Base-by-base conservation (phyloP, 2,113 vertebrate genomes). In the Plecotus auritus region DNA sequence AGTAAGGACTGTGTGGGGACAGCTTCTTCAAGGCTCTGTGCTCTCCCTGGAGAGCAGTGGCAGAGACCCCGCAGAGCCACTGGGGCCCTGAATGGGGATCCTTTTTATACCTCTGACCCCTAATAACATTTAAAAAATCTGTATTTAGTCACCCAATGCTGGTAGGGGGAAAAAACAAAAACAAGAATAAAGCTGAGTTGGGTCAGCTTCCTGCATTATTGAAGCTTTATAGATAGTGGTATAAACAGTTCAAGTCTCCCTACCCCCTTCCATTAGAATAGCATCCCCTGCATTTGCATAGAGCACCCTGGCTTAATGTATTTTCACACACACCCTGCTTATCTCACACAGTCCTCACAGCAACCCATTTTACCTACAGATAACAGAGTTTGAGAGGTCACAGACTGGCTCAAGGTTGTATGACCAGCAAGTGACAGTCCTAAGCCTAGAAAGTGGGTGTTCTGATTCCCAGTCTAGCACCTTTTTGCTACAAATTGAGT, bases 401-500 rank as follows among this genome's bases (percentile, higher is more conserved):
- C 47, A 77, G 64, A 18, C 23, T 12, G 10, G 23, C n/a, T 80
- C 9, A 10, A 16, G 26, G 81, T 18, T 22, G 22, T 37, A 18
- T 51, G 30, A 4, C 67, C 16, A 20, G 37, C 11, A 20, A 56
- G 64, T 18, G 51, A 51, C 26, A 32, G 23, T 30, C 61, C 42
- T 14, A 26, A 94, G 80, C 42, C 84, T 42, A 47, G 74, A 93
- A 59, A 91, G 14, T 2, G 0, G 83, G 37, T 47, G 83, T 84
- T 94, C 86, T 77, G 45, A 73, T 61, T 70, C 20, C 70, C 77
- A 66, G 40, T 67, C 92, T 91, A 76, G 64, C 47, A 51, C 76
- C 47, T 49, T 87, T 76, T 69, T 72, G 49, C 80, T 56, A 32
- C 66, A 95, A 90, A 96, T 76, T 51, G 95, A 95, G 95, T 94